Evolutionary conservation across 1,140 invertebrate genomes (phyloP).

Genomic region (Eupristina koningsbergeri): DNA sequence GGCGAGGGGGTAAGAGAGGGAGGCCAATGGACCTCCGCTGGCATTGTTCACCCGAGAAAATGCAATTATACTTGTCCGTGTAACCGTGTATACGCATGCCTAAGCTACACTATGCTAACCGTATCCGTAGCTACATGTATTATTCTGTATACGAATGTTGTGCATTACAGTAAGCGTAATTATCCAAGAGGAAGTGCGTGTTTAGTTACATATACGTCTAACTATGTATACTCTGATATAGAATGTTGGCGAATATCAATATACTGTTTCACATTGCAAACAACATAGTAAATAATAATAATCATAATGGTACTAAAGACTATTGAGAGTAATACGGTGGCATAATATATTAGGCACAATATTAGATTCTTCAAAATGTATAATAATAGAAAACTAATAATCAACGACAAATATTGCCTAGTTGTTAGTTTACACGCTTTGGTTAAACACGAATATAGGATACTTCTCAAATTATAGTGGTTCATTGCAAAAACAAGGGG

Average conservation of each 20-base stretch:
- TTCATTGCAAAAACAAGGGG: too few relatives aligned
- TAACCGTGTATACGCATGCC: neutral
- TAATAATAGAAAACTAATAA: too few relatives aligned
- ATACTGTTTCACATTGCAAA: neutral
- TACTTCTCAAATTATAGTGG: too few relatives aligned
- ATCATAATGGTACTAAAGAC: too few relatives aligned
- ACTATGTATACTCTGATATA: neutral
- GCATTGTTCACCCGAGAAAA: constrained; percentile 39
- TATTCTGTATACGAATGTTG: neutral
- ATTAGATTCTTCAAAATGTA: too few relatives aligned
- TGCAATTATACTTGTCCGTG: constrained; percentile 26
- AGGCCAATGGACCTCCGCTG: neutral
- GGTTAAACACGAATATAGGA: too few relatives aligned
- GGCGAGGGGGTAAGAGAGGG: too few relatives aligned
- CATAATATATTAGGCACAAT: too few relatives aligned
- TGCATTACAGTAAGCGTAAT: neutral
- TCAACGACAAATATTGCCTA: too few relatives aligned
- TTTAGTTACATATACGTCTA: neutral
- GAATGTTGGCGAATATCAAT: neutral
- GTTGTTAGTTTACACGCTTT: too few relatives aligned
- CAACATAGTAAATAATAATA: too few relatives aligned
- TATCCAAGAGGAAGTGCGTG: constrained; percentile 1
- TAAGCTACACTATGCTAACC: neutral
- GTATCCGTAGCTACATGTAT: neutral
- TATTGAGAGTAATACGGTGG: neutral